Evolutionary conservation across 2,797 vertebrate genomes (phyloP).

Genomic region (Cossypha niveicapilla): DNA sequence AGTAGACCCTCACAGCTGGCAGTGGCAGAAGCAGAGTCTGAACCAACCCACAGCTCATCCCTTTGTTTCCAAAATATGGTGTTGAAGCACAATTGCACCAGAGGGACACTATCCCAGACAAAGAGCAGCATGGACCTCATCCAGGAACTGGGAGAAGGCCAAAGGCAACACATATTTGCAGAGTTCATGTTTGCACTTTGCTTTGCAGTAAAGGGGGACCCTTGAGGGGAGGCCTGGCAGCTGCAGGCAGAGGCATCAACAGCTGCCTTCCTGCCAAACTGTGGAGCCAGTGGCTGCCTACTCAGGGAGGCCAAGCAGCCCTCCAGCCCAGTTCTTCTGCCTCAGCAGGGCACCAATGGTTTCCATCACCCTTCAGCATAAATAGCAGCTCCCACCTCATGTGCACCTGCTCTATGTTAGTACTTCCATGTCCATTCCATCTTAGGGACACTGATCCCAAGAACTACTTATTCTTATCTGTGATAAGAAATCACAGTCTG

Average conservation of each 20-base stretch:
- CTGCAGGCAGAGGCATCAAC: not conserved
- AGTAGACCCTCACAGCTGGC: not conserved
- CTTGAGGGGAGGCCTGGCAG: not conserved
- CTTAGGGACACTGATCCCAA: not conserved
- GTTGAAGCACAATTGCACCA: not conserved
- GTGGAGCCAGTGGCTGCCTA: accelerated
- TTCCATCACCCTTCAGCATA: not conserved
- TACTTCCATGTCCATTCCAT: not conserved
- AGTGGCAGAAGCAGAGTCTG: not conserved
- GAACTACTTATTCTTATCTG: not conserved
- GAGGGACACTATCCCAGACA: not conserved
- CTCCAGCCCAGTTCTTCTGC: not conserved
- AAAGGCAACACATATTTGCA: not conserved
- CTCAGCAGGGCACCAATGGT: not conserved
- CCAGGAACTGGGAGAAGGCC: not conserved
- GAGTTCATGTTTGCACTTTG: not conserved
- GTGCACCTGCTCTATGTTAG: accelerated
- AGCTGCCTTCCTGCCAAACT: not conserved
- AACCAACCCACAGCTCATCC: not conserved
- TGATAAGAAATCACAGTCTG: not conserved
- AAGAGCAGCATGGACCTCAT: not conserved
- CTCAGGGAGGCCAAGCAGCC: not conserved
- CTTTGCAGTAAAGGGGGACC: not conserved
- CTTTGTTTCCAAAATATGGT: not conserved
- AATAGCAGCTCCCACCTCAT: accelerated